Conservation (phyloP, 2,113 vertebrate genomes). For the Brachypteracias leptosomus region DNA sequence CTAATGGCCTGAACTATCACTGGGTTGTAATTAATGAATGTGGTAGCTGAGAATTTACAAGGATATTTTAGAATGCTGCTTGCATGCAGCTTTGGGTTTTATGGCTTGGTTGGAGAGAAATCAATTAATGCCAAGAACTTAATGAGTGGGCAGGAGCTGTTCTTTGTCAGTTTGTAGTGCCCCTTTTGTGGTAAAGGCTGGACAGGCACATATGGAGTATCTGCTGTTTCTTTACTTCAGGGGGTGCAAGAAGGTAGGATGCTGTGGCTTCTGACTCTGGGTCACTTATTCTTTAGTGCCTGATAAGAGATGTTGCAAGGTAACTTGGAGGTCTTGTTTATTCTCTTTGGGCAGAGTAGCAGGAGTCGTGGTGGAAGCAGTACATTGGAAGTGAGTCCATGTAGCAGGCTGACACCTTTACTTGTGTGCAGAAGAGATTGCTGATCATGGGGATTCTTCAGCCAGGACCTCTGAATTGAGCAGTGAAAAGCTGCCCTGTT, state of each 20-base stretch:
- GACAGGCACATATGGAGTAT: neutral
- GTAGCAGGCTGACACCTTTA: neutral
- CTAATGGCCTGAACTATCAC: conserved; percentile 67
- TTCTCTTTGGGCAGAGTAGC: neutral
- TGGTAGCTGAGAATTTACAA: conserved; percentile 68
- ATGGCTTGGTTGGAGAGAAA: conserved; percentile 55
- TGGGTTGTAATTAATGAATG: conserved; percentile 74
- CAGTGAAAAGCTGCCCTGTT: neutral
- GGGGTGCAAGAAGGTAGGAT: neutral
- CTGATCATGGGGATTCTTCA: neutral
- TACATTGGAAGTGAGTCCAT: neutral
- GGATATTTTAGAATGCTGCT: conserved; percentile 71
- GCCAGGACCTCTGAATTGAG: neutral
- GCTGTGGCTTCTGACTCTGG: neutral
- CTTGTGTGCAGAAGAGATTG: neutral
- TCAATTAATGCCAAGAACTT: conserved; percentile 43
- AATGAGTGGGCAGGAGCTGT: conserved; percentile 24
- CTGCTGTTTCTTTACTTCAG: neutral
- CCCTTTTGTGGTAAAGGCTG: neutral
- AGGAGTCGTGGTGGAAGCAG: neutral
- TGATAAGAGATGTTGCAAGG: neutral
- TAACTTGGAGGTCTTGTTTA: neutral
- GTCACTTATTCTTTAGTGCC: neutral
- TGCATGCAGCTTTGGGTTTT: conserved; percentile 59
- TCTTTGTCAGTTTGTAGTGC: neutral